Evolutionary conservation across 2,797 vertebrate species (phyloP).

Genomic region (Lindbergichthys nudifrons): DNA sequence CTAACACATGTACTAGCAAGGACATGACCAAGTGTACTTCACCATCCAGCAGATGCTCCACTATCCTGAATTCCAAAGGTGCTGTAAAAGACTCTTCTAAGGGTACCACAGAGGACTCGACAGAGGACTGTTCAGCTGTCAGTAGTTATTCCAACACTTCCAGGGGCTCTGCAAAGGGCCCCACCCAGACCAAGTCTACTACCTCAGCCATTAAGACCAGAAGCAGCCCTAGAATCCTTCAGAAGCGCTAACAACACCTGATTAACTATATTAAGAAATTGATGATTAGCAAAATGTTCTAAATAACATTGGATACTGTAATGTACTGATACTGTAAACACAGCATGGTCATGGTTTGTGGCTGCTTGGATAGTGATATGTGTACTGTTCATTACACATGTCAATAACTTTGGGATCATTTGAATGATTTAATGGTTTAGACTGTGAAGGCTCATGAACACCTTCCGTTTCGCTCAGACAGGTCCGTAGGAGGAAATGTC

Average conservation of each 20-base stretch:
- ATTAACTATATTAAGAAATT: background rate
- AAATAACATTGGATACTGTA: background rate
- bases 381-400: slow-evolving; percentile 7
- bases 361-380: background rate
- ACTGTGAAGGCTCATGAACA: no score
- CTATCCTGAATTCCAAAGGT: slow-evolving; percentile 35
- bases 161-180: slow-evolving; percentile 85
- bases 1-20: slow-evolving; percentile 38
- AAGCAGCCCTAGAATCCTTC: slow-evolving; percentile 58
- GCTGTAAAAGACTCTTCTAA: slow-evolving; percentile 44
- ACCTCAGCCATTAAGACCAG: slow-evolving; percentile 72
- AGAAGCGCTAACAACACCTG: slow-evolving; percentile 47
- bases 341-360: slow-evolving; percentile 8
- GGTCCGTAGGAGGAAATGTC: no score
- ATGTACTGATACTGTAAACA: background rate
- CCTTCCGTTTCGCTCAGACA: no score
- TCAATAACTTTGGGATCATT: slow-evolving; percentile 1
- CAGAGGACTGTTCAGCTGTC: slow-evolving; percentile 19
- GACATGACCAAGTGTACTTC: slow-evolving; percentile 46
- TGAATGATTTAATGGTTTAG: background rate
- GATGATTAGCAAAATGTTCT: background rate
- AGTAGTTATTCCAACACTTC: slow-evolving; percentile 47
- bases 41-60: slow-evolving; percentile 37
- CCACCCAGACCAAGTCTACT: slow-evolving; percentile 87
- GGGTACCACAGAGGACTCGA: slow-evolving; percentile 1